Percentiles rank a stretch among this genome's conserved stretches.
phyloP scores from a whole-genome alignment of 2,113 vertebrate species.

The Microtus oregoni region DNA sequence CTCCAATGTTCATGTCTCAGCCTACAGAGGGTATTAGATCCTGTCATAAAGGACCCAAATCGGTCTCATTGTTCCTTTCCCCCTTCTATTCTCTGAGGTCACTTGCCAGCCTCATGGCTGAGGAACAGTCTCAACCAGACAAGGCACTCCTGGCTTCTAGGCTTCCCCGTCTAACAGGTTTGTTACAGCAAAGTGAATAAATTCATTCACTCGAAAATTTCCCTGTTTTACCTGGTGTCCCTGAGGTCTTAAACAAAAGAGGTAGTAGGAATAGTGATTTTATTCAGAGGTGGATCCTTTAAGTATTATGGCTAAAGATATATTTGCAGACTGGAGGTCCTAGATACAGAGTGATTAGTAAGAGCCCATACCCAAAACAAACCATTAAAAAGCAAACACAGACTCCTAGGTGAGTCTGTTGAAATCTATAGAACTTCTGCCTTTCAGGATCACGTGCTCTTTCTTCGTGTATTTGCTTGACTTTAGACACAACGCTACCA shows the following conservation, averaged over 20 bases:
- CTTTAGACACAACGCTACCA: not conserved
- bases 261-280: not conserved
- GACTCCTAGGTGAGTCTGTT: not conserved
- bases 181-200: not conserved
- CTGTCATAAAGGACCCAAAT: too few relatives aligned
- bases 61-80: not conserved
- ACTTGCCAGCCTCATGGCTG: not conserved
- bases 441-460: rapidly evolving
- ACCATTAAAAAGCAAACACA: not conserved
- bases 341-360: not conserved
- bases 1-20: not conserved
- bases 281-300: not conserved
- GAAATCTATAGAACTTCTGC: too few relatives aligned
- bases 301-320: not conserved
- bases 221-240: not conserved
- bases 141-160: not conserved
- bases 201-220: not conserved
- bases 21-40: not conserved
- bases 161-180: not conserved
- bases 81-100: not conserved
- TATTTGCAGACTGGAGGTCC: not conserved
- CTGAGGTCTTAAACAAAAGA: not conserved
- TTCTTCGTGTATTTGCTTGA: too few relatives aligned
- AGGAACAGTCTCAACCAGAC: not conserved
- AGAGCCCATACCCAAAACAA: not conserved